These are phyloP conservation scores for Morphnarchus princeps DNA, from an alignment of 2,113 vertebrate genomes.

Conservation along the genomic window DNA sequence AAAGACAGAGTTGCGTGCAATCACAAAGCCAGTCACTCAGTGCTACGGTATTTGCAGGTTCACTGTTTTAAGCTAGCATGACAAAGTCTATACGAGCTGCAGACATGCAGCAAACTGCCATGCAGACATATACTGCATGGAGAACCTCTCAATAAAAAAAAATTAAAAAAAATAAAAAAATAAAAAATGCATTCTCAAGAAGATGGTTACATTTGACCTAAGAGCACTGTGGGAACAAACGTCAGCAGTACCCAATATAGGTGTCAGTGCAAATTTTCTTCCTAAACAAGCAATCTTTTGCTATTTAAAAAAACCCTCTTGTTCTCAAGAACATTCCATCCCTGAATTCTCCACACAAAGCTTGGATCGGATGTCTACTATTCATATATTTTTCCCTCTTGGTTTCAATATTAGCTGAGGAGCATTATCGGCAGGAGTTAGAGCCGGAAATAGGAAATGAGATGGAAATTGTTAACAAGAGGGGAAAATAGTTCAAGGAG, in stretches of 20 bases:
- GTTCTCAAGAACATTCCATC: conserved; percentile 60
- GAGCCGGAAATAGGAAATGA: conserved; percentile 61
- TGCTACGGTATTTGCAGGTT: background rate
- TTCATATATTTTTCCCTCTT: conserved; percentile 57
- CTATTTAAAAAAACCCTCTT: conserved; percentile 22
- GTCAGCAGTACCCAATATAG: background rate
- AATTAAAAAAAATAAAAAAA: too few relatives aligned
- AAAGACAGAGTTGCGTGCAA: background rate
- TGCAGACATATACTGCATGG: background rate
- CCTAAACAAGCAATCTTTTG: conserved; percentile 24
- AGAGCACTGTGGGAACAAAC: background rate
- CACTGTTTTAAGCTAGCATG: background rate
- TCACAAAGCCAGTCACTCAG: background rate
- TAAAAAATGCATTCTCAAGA: background rate
- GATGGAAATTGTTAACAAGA: conserved; percentile 61
- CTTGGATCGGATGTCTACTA: conserved; percentile 66
- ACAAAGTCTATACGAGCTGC: background rate
- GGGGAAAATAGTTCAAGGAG: conserved; percentile 35
- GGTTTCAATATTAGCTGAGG: conserved; percentile 55
- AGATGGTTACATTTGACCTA: background rate
- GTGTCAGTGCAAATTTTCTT: conserved; percentile 33
- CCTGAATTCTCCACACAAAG: conserved; percentile 37
- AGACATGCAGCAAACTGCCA: fast-evolving
- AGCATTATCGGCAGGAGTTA: conserved; percentile 48
- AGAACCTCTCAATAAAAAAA: background rate